phyloP scores from a whole-genome alignment of 2,113 vertebrate species.

The Indri indri region DNA sequence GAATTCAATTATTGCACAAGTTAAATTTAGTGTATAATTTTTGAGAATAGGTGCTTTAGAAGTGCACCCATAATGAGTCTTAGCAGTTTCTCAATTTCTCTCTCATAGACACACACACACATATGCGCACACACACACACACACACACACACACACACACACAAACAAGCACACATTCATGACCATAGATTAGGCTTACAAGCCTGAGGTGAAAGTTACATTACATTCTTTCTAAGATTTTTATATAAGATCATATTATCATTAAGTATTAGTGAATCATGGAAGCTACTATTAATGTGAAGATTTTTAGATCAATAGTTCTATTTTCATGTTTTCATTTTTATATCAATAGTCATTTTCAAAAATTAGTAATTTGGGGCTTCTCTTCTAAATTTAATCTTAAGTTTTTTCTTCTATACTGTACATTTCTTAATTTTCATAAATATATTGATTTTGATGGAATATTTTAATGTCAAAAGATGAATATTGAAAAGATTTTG shows the following conservation, averaged over 20 bases:
- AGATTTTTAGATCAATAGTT: background rate
- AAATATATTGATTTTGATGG: background rate
- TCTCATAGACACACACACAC: background rate
- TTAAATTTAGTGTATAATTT: background rate
- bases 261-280: background rate
- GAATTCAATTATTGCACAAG: background rate
- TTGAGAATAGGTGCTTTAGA: background rate
- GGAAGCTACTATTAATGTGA: background rate
- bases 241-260: background rate
- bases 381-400: background rate
- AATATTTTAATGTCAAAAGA: background rate
- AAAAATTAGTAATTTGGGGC: background rate
- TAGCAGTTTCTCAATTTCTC: background rate
- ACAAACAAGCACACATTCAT: background rate
- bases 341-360: background rate
- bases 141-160: background rate
- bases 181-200: background rate
- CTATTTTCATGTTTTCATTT: background rate
- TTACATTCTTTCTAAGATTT: background rate
- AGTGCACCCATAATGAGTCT: background rate
- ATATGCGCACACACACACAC: background rate
- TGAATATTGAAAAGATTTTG: background rate
- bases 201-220: background rate
- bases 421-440: background rate
- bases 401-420: background rate